Evolutionary conservation across 2,888 invertebrate species (phyloP), one percentile per base, ranked within the genome.

Genomic region (Ligdia adustata): DNA sequence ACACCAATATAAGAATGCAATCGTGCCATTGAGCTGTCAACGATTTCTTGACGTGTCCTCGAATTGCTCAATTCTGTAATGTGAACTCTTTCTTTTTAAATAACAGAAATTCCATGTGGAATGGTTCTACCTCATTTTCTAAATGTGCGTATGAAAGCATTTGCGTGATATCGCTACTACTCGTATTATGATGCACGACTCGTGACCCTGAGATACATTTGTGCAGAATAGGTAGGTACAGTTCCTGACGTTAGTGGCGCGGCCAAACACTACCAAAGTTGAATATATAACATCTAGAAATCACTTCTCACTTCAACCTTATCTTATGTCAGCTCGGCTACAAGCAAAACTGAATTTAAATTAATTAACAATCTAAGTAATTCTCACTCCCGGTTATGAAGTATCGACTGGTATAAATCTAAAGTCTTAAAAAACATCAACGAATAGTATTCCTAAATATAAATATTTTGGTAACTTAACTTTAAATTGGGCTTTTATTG

Each of bases 391-490:
- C 27, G 20, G 22, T 34, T 35, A 24, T 32, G 11, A 46, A 44
- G 38, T 22, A 22, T 42, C 37, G 31, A 41, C 50, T 52, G 49
- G 49, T 40, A 31, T 6, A 44, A 54, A 53, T 46, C 33, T 35
- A 46, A 49, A 52, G 45, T 55, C 37, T 55, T 53, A 42, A 34
- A 57, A 55, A 52, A 54, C 58, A 62, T 66, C 69, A 71, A 64
- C 67, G 67, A 71, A 76, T 62, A 64, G 63, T 66, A 67, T 69
- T 70, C 66, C 62, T 63, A 59, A 60, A 67, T 15, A 40, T 60
- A 57, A 57, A 74, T 79, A 82, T 81, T 81, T 83, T 83, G 72
- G 69, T 79, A 80, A 76, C 64, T 26, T 59, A 69, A 73, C 69
- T 64, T 75, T 75, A 68, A 69, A 75, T 75, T 74, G 75, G 77